Percentiles rank a stretch among this genome's conserved stretches.
These are phyloP conservation scores for Ctenomys sociabilis DNA, from an alignment of 2,113 vertebrate species.

Conservation along the genomic window DNA sequence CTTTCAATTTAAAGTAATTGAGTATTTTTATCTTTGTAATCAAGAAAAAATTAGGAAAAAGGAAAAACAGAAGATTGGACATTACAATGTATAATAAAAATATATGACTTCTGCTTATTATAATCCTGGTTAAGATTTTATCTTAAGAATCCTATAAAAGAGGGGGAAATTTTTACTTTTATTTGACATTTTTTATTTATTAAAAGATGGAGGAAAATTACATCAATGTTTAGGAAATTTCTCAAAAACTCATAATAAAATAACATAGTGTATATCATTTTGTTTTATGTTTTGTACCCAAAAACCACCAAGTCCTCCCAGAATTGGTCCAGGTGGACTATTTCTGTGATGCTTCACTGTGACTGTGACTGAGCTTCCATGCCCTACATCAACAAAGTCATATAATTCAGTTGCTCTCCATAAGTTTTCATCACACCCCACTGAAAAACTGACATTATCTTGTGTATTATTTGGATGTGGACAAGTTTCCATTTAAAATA, in stretches of 20 bases:
- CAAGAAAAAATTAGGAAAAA: not conserved
- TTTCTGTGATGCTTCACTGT: not conserved
- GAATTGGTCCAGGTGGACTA: not conserved
- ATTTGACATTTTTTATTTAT: not conserved
- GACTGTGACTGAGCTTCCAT: not conserved
- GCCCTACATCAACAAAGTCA: not conserved
- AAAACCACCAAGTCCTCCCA: not conserved
- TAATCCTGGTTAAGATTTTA: constrained; percentile 11
- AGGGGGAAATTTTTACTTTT: not conserved
- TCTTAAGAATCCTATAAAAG: constrained; percentile 29
- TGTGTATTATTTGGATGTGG: not conserved
- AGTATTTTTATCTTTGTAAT: constrained; percentile 8
- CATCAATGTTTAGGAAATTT: not conserved
- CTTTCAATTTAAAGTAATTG: not conserved
- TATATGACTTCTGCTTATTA: not conserved
- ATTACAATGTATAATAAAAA: not conserved
- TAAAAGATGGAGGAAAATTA: constrained; percentile 20
- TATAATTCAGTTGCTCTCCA: not conserved
- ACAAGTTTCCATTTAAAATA: constrained; percentile 33
- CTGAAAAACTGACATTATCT: not conserved
- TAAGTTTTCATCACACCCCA: not conserved
- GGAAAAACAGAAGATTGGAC: not conserved
- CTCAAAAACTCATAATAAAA: constrained; percentile 15
- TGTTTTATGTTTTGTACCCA: constrained; percentile 20
- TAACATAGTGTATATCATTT: not conserved